Conservation (phyloP, 2,797 vertebrate species). For the Tapirus indicus region DNA sequence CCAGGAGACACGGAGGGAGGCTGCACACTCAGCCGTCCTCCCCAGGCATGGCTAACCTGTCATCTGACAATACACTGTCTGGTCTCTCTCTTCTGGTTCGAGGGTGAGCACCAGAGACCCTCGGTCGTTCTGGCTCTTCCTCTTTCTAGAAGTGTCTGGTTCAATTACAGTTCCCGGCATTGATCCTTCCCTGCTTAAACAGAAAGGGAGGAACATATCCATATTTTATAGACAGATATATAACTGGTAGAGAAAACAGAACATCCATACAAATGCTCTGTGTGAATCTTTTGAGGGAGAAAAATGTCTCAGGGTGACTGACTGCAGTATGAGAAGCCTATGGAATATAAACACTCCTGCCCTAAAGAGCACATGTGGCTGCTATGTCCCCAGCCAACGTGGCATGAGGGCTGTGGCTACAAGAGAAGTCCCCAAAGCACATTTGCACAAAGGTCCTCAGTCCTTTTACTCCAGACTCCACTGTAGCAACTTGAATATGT, state of each 20-base stretch:
- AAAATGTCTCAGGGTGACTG: neutral
- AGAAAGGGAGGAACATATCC: neutral
- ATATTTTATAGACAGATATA: constrained; percentile 5
- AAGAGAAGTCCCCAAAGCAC: neutral
- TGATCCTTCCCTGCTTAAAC: neutral
- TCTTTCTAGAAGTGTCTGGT: neutral
- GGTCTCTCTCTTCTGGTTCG: neutral
- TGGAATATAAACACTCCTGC: neutral
- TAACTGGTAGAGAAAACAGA: constrained; percentile 46
- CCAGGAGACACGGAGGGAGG: constrained; percentile 1
- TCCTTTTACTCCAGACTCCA: neutral
- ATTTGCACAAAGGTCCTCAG: neutral
- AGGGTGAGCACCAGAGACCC: neutral
- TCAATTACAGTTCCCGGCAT: neutral
- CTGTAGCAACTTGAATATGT: neutral
- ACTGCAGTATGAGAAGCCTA: neutral
- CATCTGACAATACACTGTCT: neutral
- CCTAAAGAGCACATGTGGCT: neutral
- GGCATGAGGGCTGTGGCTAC: neutral
- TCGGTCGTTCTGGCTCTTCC: accelerated
- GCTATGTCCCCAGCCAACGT: neutral
- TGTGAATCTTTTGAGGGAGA: neutral
- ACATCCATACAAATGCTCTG: neutral
- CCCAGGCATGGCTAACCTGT: neutral
- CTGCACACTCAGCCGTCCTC: neutral